These are phyloP conservation scores for Chlorodrepanis virens DNA, from an alignment of 2,113 vertebrate species.

Conservation along the genomic window DNA sequence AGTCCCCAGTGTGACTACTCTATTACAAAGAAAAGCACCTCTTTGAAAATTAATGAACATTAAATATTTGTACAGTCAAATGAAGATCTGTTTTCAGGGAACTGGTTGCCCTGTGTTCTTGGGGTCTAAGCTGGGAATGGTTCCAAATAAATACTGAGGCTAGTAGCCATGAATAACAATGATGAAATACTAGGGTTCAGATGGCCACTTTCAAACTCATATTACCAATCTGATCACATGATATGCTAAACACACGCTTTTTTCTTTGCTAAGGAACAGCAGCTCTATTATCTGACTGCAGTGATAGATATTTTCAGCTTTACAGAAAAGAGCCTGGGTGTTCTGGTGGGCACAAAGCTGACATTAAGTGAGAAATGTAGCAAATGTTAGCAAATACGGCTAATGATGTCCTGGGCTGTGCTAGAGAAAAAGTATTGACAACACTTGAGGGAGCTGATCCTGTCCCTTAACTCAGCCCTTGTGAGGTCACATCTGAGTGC, in stretches of 20 bases:
- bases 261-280: neutral
- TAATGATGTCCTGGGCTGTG: neutral
- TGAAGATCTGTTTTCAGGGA: constrained; percentile 17
- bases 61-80: constrained; percentile 59
- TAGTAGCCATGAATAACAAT: neutral
- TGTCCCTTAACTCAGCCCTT: neutral
- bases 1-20: constrained; percentile 12
- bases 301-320: neutral
- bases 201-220: neutral
- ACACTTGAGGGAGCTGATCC: neutral
- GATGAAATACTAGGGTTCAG: neutral
- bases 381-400: neutral
- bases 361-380: neutral
- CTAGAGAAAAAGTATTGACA: neutral
- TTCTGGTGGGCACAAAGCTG: neutral
- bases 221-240: neutral
- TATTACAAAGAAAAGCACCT: constrained; percentile 44
- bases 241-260: neutral
- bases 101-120: neutral
- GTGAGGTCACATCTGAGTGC: neutral
- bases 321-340: neutral
- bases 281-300: neutral
- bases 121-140: neutral
- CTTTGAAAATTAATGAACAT: constrained; percentile 64
- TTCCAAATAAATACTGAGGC: constrained; percentile 36